Evolutionary conservation across 1,140 invertebrate genomes (phyloP), one percentile per base, ranked within the genome.

Genomic region (Solenopsis invicta): DNA sequence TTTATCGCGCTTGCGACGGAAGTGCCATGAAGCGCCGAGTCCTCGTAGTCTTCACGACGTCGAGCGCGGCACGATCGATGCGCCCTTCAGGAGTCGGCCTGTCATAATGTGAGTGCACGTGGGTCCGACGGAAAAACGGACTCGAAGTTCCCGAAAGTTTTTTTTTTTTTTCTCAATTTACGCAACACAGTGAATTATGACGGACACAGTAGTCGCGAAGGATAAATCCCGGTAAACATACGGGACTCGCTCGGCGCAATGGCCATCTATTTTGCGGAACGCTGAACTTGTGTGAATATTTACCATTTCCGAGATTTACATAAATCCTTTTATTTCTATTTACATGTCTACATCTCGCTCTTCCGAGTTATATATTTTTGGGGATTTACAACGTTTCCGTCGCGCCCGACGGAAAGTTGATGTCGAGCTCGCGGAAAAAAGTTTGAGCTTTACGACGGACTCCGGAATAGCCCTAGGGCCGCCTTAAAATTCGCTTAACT

Each of bases 1-100:
- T 82, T 87, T 82, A 89, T 89, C 88, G 48, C 50, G n/a, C 29
- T 29, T 2, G 50, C 29, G 87, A 85, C 59, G 48, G 66, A 48
- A 37, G 52, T 52, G n/a, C 37, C 13, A 16, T 62, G 6, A 54
- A 41, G 48, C 45, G 16, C 24, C 37, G 54, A 86, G 45, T 52
- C 13, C 45, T 61, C n/a, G 16, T n/a, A 88, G 87, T 89, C 24
- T 16, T 37, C 24, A n/a, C 54, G 18, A 82, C 52, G 41, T 50
- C 67, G 41, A 61, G 13, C 54, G 8, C 18, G 29, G 74, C 13
- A n/a, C n/a, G 61, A 71, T 48, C 24, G 54, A 48, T 61, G 24
- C 13, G 29, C 29, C 29, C 34, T 24, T 13, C 37, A 81, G 61
- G 4, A 4, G 4, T 21, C n/a, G 13, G n/a, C 1, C 21, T 80